Conservation (phyloP, 2,113 vertebrate species). For the Guaruba guarouba region DNA sequence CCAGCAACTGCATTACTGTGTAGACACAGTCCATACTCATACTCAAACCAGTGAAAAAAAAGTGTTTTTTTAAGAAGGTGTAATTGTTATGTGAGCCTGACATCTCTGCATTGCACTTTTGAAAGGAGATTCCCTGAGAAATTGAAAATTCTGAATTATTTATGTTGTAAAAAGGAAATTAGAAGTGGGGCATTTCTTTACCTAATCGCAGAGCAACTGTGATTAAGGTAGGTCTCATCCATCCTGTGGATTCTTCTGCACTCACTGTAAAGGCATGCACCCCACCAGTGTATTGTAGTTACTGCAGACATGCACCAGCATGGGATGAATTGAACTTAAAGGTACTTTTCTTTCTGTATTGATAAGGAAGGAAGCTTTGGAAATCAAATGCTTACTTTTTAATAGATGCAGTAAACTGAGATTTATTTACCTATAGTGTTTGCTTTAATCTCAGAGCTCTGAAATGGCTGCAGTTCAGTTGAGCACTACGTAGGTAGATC, state of each 20-base stretch:
- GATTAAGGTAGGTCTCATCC: background rate
- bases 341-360: background rate
- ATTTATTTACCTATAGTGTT: background rate
- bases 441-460: background rate
- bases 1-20: background rate
- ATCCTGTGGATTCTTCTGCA: background rate
- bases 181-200: background rate
- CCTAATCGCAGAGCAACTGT: background rate
- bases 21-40: background rate
- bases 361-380: background rate
- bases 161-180: background rate
- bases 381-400: background rate
- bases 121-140: background rate
- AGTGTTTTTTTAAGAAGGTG: background rate
- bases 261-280: background rate
- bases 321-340: background rate
- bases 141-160: background rate
- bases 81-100: background rate
- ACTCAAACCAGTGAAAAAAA: background rate
- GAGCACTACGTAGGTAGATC: background rate
- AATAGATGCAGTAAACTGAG: background rate
- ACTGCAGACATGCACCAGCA: background rate
- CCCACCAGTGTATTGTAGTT: background rate
- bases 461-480: background rate
- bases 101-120: background rate